Conservation (phyloP, 2,113 vertebrate species). For the Cnemophilus loriae region DNA sequence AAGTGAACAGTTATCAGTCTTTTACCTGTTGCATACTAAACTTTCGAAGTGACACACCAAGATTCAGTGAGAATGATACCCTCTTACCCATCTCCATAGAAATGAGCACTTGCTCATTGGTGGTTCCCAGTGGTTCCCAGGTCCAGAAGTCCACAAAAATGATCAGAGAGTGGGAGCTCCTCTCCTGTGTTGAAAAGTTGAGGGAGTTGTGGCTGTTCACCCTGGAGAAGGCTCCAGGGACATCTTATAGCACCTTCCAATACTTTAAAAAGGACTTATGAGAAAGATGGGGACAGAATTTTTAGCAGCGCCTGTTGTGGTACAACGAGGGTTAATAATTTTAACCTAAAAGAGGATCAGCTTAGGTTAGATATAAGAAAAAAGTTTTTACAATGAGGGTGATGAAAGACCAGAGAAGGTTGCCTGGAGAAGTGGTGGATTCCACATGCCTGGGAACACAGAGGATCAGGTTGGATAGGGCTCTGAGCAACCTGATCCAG, state of each 20-base stretch:
- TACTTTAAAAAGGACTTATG: neutral
- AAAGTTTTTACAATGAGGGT: neutral
- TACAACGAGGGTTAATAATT: fast-evolving
- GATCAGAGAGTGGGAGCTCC: neutral
- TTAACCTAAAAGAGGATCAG: neutral
- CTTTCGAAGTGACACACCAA: neutral
- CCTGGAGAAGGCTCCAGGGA: neutral
- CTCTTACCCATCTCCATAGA: neutral
- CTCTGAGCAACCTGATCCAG: neutral
- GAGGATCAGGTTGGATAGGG: neutral
- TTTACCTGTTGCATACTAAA: neutral
- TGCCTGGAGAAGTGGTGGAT: neutral
- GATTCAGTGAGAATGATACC: fast-evolving
- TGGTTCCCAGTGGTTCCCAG: neutral
- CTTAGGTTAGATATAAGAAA: neutral
- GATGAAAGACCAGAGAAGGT: no score
- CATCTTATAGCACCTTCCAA: neutral
- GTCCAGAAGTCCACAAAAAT: neutral
- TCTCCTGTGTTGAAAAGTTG: neutral
- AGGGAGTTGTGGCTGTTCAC: neutral
- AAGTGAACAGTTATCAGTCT: neutral
- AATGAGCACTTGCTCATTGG: neutral
- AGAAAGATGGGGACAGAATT: neutral
- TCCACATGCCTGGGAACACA: neutral
- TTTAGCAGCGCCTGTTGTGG: neutral